These are phyloP conservation scores for Pediacus dermestoides DNA, from an alignment of 2,888 invertebrate genomes.

Conservation along the genomic window DNA sequence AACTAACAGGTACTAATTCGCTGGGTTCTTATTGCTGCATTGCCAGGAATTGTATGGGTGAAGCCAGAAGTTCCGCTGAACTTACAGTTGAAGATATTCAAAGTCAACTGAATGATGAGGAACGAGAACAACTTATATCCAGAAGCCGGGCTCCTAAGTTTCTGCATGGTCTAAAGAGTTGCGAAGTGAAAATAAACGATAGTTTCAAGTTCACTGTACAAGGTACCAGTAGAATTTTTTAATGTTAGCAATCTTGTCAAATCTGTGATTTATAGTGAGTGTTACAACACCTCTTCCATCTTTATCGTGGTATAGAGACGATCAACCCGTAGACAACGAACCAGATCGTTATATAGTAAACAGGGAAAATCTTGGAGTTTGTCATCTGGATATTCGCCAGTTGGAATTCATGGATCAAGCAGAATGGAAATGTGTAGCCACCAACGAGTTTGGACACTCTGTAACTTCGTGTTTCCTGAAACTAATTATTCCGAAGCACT, in stretches of 20 bases:
- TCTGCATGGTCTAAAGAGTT: constrained; percentile 74
- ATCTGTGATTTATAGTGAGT: constrained; percentile 58
- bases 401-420: constrained; percentile 83
- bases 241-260: constrained; percentile 11
- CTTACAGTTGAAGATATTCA: constrained; percentile 88
- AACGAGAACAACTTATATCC: constrained; percentile 69
- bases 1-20: constrained; percentile 85
- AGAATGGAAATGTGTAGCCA: constrained; percentile 88
- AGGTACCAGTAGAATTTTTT: constrained; percentile 52
- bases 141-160: constrained; percentile 82
- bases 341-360: constrained; percentile 64
- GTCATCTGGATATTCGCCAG: constrained; percentile 67
- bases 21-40: constrained; percentile 86
- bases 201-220: constrained; percentile 75
- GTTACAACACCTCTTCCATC: constrained; percentile 72
- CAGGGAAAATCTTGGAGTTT: constrained; percentile 68
- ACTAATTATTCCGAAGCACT: constrained; percentile 81
- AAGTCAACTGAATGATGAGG: constrained; percentile 83
- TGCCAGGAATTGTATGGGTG: constrained; percentile 87
- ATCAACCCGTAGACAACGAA: constrained; percentile 67
- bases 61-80: constrained; percentile 80
- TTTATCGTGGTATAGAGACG: constrained; percentile 85
- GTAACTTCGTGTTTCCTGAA: constrained; percentile 83
- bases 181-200: constrained; percentile 80
- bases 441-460: constrained; percentile 85